Base-by-base conservation (phyloP, 2,888 invertebrate genomes). In the Minunthozetes semirufus region DNA sequence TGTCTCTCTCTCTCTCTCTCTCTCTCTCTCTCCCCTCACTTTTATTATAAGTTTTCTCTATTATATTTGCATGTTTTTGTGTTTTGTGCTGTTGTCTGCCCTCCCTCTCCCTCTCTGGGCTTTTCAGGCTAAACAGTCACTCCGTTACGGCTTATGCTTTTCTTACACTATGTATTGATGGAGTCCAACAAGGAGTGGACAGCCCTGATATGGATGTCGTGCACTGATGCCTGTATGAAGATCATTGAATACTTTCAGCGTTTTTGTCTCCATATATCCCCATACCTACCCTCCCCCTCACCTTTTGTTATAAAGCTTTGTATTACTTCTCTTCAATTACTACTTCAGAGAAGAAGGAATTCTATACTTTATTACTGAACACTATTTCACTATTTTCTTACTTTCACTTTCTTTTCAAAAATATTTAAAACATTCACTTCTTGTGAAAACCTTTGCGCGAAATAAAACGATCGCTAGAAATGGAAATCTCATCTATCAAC, bases 341-440 rank as follows among this genome's bases (percentile, higher is more conserved):
- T 56, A 56, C 56, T 56, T 56, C n/a, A 53, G 53, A 61, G 29
- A 61, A 19, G 27, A 61, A 61, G 61, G 61, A 61, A 61, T 61
- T 22, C 61, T n/a, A 61, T 27, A 61, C 61, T 61, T 25, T 61
- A 61, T 61, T 9, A 61, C 27, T 61, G 61, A 61, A 29, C 22
- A 25, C 11, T 19, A 61, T 11, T 61, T 53, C 27, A 4, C 48
- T 48, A 48, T 48, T 48, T 48, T 17, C 19, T 53, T 19, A 19
- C 53, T 27, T 61, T 61, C 29, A 61, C 27, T 61, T 61, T 25
- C 56, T 61, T 61, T 61, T 61, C 4, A 61, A 25, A 61, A 61
- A 61, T 27, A 61, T 61, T 61, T 61, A 61, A 61, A 61, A 61
- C 61, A 61, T 61, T 61, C 61, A 61, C 27, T 61, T 61, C 27